Conservation (phyloP, 2,797 vertebrate species). For the Danionella dracula region DNA sequence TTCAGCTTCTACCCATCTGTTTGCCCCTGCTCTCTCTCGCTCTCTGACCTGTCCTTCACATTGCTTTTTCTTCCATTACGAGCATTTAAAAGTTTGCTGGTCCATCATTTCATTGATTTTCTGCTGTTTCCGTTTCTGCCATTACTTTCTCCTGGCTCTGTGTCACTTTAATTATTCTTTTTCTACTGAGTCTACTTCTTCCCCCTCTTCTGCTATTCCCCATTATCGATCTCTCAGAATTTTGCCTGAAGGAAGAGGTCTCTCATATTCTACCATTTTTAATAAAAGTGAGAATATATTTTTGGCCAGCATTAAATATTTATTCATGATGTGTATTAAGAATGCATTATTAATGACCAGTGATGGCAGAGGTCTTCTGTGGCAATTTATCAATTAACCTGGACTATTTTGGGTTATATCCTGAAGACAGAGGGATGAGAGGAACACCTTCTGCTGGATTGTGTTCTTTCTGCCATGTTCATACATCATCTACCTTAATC, state of each 20-base stretch:
- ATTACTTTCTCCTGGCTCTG: not conserved
- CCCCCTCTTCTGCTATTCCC: not conserved
- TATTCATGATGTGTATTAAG: constrained; percentile 40
- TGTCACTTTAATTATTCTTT: not conserved
- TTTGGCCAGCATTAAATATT: constrained; percentile 44
- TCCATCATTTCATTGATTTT: not conserved
- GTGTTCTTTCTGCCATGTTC: not conserved
- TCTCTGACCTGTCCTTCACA: not conserved
- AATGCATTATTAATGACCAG: constrained; percentile 46
- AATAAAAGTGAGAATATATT: constrained; percentile 35
- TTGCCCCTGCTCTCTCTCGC: not conserved
- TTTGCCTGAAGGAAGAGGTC: constrained; percentile 10
- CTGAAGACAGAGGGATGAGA: not conserved
- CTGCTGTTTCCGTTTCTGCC: not conserved
- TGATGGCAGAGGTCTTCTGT: constrained; percentile 40
- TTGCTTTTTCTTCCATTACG: not conserved
- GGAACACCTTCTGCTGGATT: constrained; percentile 2
- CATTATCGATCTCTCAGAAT: not conserved
- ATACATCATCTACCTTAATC: too few relatives aligned
- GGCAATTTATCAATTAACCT: constrained; percentile 26
- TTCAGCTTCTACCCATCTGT: constrained; percentile 2
- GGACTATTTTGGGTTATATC: constrained; percentile 19
- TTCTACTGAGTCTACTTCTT: not conserved
- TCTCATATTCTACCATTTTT: constrained; percentile 24
- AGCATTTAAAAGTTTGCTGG: not conserved